Base-by-base conservation (phyloP, 2,888 invertebrate species). In the Pachydiplax longipennis region DNA sequence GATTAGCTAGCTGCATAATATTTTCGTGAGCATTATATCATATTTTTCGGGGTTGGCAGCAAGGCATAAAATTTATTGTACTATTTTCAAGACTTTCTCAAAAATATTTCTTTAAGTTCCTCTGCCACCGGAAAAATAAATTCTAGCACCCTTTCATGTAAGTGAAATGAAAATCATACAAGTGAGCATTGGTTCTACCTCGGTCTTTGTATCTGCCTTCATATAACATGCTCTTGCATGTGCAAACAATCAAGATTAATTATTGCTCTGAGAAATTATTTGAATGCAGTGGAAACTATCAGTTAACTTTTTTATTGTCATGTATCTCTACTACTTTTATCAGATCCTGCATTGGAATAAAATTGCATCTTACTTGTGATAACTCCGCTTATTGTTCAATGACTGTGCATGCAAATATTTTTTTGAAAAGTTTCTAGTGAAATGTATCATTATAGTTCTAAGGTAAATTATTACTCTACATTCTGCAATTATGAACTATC, bases 121-220 rank as follows among this genome's bases (percentile, higher is more conserved):
- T 35, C 37, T 61, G 37, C 37, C 37, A 87, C 22, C 37, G 1
- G 61, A 87, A 87, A 61, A 61, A 37, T 58, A 53, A 53, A 53
- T 65, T 61, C n/a, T 58, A 87, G 61, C 61, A 87, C 53, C 53
- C 53, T 87, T 87, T 25, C 87, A 35, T 61, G 37, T 40, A n/a
- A 25, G n/a, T 61, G 53, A 83, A 48, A 31, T 83, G 22, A 65
- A 87, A 87, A 61, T 61, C 37, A n/a, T 87, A 58, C 37, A 65
- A 37, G 61, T 87, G 87, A 87, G 61, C 37, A 87, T 87, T 87
- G 87, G 87, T 87, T 87, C 87, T 87, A 87, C 87, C 87, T 87
- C 87, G 61, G 87, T 87, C 87, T 61, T 87, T 87, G n/a, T 58
- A 87, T 87, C 61, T 65, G 87, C 87, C 87, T 87, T 87, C 61